phyloP scores from a whole-genome alignment of 2,113 vertebrate genomes.

The Ahaetulla prasina region DNA sequence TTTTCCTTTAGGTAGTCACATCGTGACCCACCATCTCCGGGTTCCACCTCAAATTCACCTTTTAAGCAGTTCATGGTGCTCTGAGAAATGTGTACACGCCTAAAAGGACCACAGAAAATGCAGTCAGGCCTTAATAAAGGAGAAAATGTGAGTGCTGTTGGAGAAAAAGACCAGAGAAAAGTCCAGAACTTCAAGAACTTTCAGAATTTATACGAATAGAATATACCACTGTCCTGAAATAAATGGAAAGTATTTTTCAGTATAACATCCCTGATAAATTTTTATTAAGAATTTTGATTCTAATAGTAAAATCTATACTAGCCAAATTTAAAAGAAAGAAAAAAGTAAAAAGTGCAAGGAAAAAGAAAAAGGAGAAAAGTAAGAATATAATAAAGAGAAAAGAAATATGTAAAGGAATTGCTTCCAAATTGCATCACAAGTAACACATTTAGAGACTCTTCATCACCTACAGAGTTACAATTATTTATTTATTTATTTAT shows the following conservation, averaged over 20 bases:
- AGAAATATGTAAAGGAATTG: not conserved
- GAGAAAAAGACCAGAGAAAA: too few species aligned
- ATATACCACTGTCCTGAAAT: not conserved
- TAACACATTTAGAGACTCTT: not conserved
- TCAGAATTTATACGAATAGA: not conserved
- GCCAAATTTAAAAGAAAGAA: not conserved
- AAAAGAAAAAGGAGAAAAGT: not conserved
- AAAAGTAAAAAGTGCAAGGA: not conserved
- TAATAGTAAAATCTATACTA: not conserved
- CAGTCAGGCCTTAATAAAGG: not conserved
- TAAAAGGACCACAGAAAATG: slow-evolving; percentile 42
- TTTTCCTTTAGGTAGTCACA: slow-evolving; percentile 90
- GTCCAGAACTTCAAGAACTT: not conserved
- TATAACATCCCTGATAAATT: not conserved
- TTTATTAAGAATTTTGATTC: not conserved
- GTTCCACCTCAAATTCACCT: slow-evolving; percentile 90
- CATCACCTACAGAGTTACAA: not conserved
- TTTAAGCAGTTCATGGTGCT: slow-evolving; percentile 88
- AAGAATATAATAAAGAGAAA: not conserved
- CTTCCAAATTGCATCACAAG: not conserved
- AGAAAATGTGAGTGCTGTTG: not conserved
- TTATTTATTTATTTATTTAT: not conserved
- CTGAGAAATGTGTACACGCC: slow-evolving; percentile 93
- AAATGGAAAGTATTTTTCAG: not conserved
- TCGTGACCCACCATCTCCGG: slow-evolving; percentile 82